Conservation (phyloP, 2,888 invertebrate species). For the Cephonodes hylas region DNA sequence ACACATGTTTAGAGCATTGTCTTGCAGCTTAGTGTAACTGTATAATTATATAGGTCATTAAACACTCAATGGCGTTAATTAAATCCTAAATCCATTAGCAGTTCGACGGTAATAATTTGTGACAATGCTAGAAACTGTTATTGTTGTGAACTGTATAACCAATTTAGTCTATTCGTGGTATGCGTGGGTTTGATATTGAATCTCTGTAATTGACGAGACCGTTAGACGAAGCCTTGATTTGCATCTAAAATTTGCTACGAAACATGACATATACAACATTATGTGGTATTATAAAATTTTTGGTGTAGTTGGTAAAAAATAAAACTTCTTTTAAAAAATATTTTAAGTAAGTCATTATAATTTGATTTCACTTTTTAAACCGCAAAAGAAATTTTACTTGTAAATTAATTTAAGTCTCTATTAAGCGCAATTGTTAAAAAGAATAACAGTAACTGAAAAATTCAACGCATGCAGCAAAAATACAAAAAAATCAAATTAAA, state of each 20-base stretch:
- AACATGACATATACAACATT: too few species aligned
- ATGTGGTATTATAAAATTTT: too few species aligned
- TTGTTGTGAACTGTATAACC: background rate
- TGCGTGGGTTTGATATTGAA: background rate
- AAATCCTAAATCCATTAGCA: background rate
- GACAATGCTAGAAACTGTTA: background rate
- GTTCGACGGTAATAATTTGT: background rate
- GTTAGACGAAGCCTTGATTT: too few species aligned
- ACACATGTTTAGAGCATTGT: background rate
- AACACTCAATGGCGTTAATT: background rate
- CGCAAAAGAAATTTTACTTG: too few species aligned
- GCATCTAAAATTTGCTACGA: too few species aligned
- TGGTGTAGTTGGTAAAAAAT: too few species aligned
- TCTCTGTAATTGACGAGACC: too few species aligned
- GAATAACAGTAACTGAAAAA: background rate
- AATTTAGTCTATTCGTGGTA: background rate
- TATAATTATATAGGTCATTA: background rate
- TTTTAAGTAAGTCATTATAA: too few species aligned
- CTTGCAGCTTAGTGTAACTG: background rate
- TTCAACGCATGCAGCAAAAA: slow-evolving; percentile 30
- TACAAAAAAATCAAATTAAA: too few species aligned
- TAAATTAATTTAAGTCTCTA: too few species aligned
- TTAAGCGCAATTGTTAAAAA: background rate
- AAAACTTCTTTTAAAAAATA: too few species aligned
- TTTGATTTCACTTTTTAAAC: too few species aligned